A percentile compares a stretch with the other conserved stretches of the same genome.
Conservation (phyloP, 2,888 invertebrate genomes). For the Acanthococcus lagerstroemiae region DNA sequence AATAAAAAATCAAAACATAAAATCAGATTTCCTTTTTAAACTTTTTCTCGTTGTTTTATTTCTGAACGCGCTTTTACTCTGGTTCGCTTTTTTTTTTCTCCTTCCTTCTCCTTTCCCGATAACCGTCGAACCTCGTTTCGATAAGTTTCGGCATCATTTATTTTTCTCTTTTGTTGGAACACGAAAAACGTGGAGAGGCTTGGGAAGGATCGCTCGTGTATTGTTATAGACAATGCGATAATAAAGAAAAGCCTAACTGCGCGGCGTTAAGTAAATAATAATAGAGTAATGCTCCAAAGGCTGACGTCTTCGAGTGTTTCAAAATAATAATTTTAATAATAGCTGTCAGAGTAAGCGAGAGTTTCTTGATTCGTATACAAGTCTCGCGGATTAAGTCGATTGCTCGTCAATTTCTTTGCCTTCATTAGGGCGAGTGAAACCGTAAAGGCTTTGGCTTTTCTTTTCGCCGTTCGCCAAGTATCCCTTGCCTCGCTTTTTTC, state of each 20-base stretch:
- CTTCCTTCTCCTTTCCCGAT: not conserved
- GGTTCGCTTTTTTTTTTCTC: not conserved
- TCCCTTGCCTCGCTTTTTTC: too few species aligned
- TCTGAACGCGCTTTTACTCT: not conserved
- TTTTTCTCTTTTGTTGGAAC: constrained; percentile 17
- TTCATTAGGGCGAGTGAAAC: too few species aligned
- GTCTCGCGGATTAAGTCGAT: too few species aligned
- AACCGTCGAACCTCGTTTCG: constrained; percentile 13
- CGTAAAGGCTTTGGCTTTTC: too few species aligned
- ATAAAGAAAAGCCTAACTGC: too few species aligned
- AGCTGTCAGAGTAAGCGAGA: not conserved
- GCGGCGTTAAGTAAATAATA: too few species aligned
- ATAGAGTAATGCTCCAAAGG: too few species aligned
- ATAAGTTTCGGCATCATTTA: constrained; percentile 21
- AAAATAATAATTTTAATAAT: not conserved
- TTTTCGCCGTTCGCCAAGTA: too few species aligned
- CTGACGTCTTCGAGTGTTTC: constrained; percentile 24
- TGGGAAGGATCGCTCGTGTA: constrained; percentile 1
- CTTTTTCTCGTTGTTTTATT: constrained; percentile 1
- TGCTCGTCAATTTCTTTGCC: too few species aligned
- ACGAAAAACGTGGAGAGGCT: constrained; percentile 18
- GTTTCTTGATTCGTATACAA: too few species aligned
- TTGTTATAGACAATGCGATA: not conserved
- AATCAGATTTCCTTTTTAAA: constrained; percentile 16
- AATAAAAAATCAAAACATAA: constrained; percentile 18